A percentile compares a stretch with the other conserved stretches of the same genome.
These are phyloP conservation scores for Rallus crepitans DNA, from an alignment of 2,797 vertebrate genomes.

Conservation along the genomic window DNA sequence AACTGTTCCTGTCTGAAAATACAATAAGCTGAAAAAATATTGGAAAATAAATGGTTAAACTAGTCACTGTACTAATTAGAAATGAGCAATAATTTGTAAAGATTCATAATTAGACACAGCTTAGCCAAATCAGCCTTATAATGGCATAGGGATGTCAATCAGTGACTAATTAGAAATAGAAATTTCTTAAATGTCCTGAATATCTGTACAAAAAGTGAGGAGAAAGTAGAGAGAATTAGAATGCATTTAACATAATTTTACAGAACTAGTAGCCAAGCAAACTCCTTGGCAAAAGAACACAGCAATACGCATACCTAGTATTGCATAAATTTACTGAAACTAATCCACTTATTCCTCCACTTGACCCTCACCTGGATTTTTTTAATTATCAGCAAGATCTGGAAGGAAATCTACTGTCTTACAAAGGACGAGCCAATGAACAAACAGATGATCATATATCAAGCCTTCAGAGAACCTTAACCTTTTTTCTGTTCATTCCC, in stretches of 20 bases:
- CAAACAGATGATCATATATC: neutral
- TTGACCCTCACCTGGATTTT: neutral
- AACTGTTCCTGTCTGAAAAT: neutral
- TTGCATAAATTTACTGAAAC: neutral
- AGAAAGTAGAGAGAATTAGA: neutral
- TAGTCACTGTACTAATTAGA: constrained; percentile 1
- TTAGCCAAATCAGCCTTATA: constrained; percentile 12
- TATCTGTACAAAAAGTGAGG: neutral
- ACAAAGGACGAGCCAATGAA: neutral
- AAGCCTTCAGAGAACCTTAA: neutral
- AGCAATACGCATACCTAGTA: neutral
- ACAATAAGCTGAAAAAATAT: neutral
- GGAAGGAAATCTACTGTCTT: neutral
- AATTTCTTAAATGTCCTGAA: neutral
- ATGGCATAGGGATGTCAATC: neutral
- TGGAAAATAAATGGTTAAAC: constrained; percentile 25
- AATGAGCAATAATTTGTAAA: constrained; percentile 11
- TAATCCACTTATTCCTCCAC: neutral
- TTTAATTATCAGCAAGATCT: neutral
- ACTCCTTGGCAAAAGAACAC: neutral
- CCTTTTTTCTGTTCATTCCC: neutral
- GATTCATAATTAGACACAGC: constrained; percentile 1
- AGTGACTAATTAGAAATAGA: neutral
- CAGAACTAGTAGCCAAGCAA: neutral
- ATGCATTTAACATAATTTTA: neutral